Evolutionary conservation across 1,140 invertebrate species (phyloP).

Genomic region (Ceratina calcarata): DNA sequence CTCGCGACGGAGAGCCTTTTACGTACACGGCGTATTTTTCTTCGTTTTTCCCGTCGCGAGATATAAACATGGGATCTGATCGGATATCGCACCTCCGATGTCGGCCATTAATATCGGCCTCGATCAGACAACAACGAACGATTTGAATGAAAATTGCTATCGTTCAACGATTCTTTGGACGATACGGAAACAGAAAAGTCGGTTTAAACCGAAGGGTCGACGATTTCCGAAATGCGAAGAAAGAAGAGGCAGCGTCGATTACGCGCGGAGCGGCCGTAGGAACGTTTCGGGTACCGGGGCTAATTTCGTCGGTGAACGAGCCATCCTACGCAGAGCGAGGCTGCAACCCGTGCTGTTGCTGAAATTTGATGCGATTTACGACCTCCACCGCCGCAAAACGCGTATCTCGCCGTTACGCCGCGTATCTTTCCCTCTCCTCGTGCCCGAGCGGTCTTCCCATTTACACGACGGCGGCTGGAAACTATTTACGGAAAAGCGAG

Average conservation of each 20-base stretch:
- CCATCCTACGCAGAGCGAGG: neutral
- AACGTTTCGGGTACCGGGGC: neutral
- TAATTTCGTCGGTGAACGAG: conserved; percentile 10
- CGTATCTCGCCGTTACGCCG: no score
- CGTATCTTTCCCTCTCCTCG: no score
- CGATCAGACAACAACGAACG: neutral
- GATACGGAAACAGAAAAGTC: no score
- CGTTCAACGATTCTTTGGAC: neutral
- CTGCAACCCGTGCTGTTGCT: neutral
- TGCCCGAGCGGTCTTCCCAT: neutral
- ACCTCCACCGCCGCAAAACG: neutral
- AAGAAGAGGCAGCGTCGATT: conserved; percentile 13
- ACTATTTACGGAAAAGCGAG: conserved; percentile 26
- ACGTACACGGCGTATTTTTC: no score
- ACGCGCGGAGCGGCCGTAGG: neutral
- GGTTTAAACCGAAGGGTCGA: neutral
- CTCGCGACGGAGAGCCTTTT: conserved; percentile 10
- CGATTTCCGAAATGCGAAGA: neutral
- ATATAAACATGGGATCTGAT: no score
- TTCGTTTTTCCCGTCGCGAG: neutral
- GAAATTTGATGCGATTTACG: conserved; percentile 35
- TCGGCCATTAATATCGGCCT: conserved; percentile 23
- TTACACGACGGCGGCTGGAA: conserved; percentile 15
- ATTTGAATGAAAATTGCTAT: conserved; percentile 23
- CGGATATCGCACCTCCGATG: no score